Conservation (phyloP, 2,888 invertebrate species). For the Drosophila meridionalis region DNA sequence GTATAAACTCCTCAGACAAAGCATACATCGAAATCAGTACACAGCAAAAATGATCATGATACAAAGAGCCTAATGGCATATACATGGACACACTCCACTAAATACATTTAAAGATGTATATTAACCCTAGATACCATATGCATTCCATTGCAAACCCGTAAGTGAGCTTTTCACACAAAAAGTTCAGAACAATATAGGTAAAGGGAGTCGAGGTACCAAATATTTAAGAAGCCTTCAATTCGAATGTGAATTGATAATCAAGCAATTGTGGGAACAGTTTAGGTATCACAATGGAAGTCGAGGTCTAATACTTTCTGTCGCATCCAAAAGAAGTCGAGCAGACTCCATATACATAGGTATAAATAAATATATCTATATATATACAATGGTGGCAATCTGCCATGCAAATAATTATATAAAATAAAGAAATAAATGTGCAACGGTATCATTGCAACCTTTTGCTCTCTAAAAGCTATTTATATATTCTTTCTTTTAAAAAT, state of each 20-base stretch:
- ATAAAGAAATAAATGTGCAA: too few species aligned
- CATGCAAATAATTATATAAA: too few species aligned
- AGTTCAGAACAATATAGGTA: constrained; percentile 39
- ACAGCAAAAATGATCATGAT: constrained; percentile 35
- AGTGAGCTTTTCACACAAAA: constrained; percentile 42
- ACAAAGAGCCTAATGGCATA: constrained; percentile 36
- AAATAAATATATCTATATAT: too few species aligned
- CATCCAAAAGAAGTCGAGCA: too few species aligned
- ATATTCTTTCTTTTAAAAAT: too few species aligned
- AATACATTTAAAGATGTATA: constrained; percentile 4
- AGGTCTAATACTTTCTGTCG: not conserved
- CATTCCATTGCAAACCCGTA: constrained; percentile 38
- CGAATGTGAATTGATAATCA: not conserved
- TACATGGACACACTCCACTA: constrained; percentile 8
- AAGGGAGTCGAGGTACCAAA: constrained; percentile 15
- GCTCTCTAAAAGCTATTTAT: too few species aligned
- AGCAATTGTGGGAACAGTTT: not conserved
- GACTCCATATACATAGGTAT: too few species aligned
- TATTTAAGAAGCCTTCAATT: too few species aligned
- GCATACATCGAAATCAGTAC: constrained; percentile 21
- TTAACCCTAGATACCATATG: constrained; percentile 11
- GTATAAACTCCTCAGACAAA: constrained; percentile 36
- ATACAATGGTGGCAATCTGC: too few species aligned
- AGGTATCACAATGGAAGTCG: constrained; percentile 3
- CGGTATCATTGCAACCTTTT: too few species aligned